Conservation (phyloP, 2,888 invertebrate genomes). For the Cloeon dipterum region DNA sequence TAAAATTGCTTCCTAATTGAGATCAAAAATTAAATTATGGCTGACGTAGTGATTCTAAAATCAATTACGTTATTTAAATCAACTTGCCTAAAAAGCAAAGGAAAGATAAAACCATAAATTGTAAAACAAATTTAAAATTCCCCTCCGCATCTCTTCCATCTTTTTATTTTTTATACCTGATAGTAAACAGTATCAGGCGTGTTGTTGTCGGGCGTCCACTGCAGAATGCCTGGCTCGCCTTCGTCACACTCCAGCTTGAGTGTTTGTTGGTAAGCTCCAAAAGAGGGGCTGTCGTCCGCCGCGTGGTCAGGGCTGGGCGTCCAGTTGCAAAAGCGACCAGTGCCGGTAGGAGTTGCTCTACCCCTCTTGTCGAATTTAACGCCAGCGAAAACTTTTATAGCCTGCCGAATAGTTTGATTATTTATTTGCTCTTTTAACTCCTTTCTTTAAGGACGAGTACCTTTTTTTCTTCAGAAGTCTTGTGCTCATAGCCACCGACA, state of each 20-base stretch:
- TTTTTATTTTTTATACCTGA: conserved; percentile 38
- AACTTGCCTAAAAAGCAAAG: neutral
- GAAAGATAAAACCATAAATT: neutral
- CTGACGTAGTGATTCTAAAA: no score
- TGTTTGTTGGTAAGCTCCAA: conserved; percentile 74
- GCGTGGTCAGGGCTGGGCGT: conserved; percentile 48
- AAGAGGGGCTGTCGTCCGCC: conserved; percentile 64
- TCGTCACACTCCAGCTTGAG: conserved; percentile 69
- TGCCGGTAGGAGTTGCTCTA: conserved; percentile 44
- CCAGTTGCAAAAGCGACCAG: conserved; percentile 75
- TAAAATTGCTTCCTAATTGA: no score
- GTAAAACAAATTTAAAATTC: conserved; percentile 3
- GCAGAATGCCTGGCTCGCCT: conserved; percentile 35
- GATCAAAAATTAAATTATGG: no score
- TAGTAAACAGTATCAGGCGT: conserved; percentile 86
- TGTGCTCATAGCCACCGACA: conserved; percentile 72
- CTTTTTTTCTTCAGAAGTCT: conserved; percentile 54
- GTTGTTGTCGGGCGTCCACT: conserved; percentile 65
- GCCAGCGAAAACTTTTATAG: conserved; percentile 61
- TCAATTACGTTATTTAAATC: no score
- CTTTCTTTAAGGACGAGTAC: conserved; percentile 29
- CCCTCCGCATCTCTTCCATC: no score
- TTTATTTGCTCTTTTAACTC: neutral
- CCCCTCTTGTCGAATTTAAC: conserved; percentile 44
- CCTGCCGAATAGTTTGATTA: conserved; percentile 23